phyloP scores from a whole-genome alignment of 2,113 vertebrate species.

The Oreochromis tanganicae region DNA sequence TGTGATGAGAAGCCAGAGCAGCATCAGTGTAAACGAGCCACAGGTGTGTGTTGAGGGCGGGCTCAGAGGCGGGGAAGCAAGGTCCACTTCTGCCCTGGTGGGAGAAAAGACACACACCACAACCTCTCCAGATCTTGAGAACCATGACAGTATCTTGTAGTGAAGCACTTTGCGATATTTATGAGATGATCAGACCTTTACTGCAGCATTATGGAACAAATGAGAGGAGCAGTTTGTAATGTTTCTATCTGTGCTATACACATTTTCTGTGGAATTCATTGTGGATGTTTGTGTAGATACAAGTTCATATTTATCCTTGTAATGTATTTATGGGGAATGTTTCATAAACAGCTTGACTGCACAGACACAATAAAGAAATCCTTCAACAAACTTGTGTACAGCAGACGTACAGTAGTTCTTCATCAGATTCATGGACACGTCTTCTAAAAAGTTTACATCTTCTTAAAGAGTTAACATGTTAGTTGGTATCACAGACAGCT shows the following conservation, averaged over 20 bases:
- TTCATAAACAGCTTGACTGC: neutral
- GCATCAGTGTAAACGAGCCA: neutral
- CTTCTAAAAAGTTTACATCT: neutral
- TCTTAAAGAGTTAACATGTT: neutral
- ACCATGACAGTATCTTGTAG: neutral
- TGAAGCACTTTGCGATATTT: neutral
- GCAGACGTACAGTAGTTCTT: neutral
- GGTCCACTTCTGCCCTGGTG: fast-evolving
- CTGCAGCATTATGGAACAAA: neutral
- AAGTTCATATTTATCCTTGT: neutral
- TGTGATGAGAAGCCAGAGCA: neutral
- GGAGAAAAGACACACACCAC: neutral
- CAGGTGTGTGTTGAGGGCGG: neutral
- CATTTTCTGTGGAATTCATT: fast-evolving
- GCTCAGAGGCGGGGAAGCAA: neutral
- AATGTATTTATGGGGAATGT: neutral
- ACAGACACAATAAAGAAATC: neutral
- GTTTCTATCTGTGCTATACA: neutral
- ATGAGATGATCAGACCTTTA: neutral
- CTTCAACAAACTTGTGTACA: neutral
- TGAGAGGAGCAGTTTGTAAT: neutral
- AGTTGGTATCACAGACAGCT: neutral
- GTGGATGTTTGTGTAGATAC: neutral
- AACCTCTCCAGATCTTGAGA: neutral
- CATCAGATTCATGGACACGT: neutral